Base-by-base conservation (phyloP, 2,888 invertebrate genomes). In the Seira musarum region DNA sequence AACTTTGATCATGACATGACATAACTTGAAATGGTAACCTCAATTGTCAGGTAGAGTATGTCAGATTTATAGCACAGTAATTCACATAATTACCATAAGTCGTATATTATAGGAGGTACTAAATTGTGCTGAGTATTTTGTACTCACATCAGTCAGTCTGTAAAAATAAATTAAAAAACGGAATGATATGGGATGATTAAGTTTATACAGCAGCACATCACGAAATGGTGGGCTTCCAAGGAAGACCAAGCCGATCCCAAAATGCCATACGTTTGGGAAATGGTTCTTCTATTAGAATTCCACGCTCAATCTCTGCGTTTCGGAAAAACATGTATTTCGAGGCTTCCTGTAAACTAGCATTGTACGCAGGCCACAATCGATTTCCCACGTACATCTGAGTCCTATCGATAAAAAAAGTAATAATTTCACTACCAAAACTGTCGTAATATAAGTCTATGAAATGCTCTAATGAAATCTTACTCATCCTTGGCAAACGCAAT, bases 241-340 rank as follows among this genome's bases (percentile, higher is more conserved):
- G 78, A 15, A 85, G 68, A 49, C 82, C 78, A 2, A 85, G 53
- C 10, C 66, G 22, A 22, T 85, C 80, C 83, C 83, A 85, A 68
- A 85, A 85, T 0, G 30, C 17, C 83, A 85, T 83, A 64, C 85
- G 49, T 0, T 83, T 73, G 0, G 81, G 35, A 73, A 85, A 85
- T 1, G 84, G 84, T 30, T 84, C 84, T 24, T 70, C 70, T 46
- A 84, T 79, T 3, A 82, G 24, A n/a, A 68, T 61, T 1, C 71
- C 69, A 30, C 40, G 25, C 1, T 74, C 53, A 57, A 63, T 76
- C 5, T n/a, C n/a, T n/a, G n/a, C n/a, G n/a, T n/a, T n/a, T n/a
- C 81, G 70, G 30, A 84, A 76, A 6, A 78, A n/a, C 82, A 82
- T 82, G 65, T 82, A 84, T 49, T 79, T 72, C 13, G 82, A 35